Evolutionary conservation across 2,888 invertebrate genomes (phyloP).

Genomic region (Diarsia brunnea): DNA sequence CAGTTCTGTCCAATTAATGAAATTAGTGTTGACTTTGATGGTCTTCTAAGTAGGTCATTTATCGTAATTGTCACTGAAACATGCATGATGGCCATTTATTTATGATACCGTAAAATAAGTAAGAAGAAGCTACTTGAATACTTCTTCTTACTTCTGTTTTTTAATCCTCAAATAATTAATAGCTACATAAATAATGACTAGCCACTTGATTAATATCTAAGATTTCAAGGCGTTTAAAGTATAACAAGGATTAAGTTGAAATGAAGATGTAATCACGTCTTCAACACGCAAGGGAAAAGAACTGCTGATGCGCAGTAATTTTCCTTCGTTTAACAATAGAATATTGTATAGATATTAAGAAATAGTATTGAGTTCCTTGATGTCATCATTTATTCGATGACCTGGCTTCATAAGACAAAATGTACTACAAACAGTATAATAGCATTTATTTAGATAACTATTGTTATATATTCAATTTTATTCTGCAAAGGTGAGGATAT

Average conservation of each 20-base stretch:
- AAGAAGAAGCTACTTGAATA: no score
- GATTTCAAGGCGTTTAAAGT: conserved; percentile 21
- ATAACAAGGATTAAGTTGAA: conserved; percentile 34
- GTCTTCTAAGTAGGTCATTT: background rate
- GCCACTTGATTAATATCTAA: conserved; percentile 12
- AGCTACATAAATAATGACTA: background rate
- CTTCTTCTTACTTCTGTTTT: background rate
- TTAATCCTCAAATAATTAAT: background rate
- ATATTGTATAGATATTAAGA: background rate
- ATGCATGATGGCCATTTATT: background rate
- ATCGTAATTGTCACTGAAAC: background rate
- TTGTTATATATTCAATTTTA: background rate
- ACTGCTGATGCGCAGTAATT: conserved; percentile 4
- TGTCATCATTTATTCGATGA: conserved; percentile 13
- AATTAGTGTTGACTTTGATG: conserved; percentile 15
- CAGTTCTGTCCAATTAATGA: background rate
- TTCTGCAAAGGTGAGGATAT: background rate
- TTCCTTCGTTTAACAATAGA: conserved; percentile 7
- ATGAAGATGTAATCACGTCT: conserved; percentile 30
- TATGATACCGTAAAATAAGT: no score
- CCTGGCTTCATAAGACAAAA: background rate
- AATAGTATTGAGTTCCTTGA: background rate
- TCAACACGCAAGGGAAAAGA: conserved; percentile 17
- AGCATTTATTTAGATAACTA: background rate
- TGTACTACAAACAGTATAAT: background rate